These are phyloP conservation scores for Cydia fagiglandana DNA, from an alignment of 1,140 invertebrate genomes.

Conservation along the genomic window DNA sequence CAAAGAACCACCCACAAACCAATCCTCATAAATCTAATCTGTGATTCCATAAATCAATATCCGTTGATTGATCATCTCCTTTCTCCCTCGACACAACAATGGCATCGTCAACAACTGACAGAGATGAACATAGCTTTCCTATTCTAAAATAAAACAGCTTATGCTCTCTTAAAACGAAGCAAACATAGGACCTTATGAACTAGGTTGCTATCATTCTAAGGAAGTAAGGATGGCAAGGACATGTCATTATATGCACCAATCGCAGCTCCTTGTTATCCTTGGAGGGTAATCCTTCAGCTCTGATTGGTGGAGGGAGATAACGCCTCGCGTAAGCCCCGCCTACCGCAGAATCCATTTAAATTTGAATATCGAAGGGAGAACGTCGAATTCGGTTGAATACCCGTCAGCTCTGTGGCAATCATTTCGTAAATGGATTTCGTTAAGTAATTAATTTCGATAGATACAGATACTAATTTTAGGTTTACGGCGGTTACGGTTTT, in stretches of 20 bases:
- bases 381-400: constrained; percentile 34
- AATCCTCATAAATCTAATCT: constrained; percentile 12
- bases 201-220: neutral
- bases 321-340: constrained; percentile 59
- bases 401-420: neutral
- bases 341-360: constrained; percentile 58
- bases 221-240: constrained; percentile 53
- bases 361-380: constrained; percentile 61
- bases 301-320: constrained; percentile 71
- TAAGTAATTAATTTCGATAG: neutral
- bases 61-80: constrained; percentile 15
- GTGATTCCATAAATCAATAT: constrained; percentile 19
- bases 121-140: constrained; percentile 14
- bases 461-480: neutral
- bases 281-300: constrained; percentile 56
- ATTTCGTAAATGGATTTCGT: constrained; percentile 2
- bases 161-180: neutral
- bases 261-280: constrained; percentile 59
- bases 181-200: neutral
- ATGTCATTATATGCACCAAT: constrained; percentile 58
- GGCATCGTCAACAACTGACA: constrained; percentile 28
- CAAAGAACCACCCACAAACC: too few relatives aligned
- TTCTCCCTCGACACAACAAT: constrained; percentile 28
- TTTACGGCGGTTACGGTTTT: neutral
- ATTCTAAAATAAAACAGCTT: neutral